phyloP scores from a whole-genome alignment of 2,888 invertebrate genomes.

The Noctua janthe region DNA sequence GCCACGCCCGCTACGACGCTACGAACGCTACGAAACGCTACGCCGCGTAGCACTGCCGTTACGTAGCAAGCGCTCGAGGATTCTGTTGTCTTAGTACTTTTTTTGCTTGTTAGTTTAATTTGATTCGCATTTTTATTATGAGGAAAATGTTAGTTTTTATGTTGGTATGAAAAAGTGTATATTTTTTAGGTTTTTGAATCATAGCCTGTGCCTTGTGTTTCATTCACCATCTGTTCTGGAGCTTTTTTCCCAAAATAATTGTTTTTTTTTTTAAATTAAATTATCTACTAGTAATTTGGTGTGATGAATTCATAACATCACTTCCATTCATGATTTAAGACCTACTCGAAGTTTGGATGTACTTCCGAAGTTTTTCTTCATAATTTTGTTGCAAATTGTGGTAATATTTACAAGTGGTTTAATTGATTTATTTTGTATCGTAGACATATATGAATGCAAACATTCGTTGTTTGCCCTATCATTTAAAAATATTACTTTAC shows the following conservation, averaged over 20 bases:
- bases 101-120: conserved; percentile 66
- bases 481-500: neutral
- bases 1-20: conserved; percentile 88
- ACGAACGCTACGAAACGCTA: conserved; percentile 81
- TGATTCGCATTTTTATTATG: conserved; percentile 41
- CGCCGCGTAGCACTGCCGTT: conserved; percentile 76
- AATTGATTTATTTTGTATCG: neutral
- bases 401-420: neutral
- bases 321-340: neutral
- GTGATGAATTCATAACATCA: neutral
- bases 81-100: conserved; percentile 65
- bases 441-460: neutral
- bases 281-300: neutral
- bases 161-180: neutral
- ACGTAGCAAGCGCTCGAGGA: conserved; percentile 70
- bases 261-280: too few relatives aligned
- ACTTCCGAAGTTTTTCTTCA: neutral
- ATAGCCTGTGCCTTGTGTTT: neutral
- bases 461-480: neutral
- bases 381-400: neutral
- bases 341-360: neutral
- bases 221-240: neutral
- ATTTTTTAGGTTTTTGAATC: neutral
- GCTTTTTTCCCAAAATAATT: neutral
- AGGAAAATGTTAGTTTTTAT: neutral